Evolutionary conservation across 2,797 vertebrate genomes (phyloP).

Genomic region (Labroides dimidiatus): DNA sequence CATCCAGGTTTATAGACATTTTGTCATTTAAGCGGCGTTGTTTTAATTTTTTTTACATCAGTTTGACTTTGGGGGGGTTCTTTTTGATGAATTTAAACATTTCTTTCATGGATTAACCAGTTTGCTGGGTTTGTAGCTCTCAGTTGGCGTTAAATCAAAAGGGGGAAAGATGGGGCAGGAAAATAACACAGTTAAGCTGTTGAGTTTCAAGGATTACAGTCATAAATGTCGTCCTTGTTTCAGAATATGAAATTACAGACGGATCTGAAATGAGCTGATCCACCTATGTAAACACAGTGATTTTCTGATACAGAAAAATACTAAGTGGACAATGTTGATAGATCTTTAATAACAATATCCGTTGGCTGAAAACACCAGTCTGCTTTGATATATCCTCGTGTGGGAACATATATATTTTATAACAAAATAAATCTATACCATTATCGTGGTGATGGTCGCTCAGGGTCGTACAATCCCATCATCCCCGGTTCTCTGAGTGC

Average conservation of each 20-base stretch:
- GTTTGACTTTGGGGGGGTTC: constrained; percentile 1
- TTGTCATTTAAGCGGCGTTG: constrained; percentile 21
- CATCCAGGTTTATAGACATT: constrained; percentile 33
- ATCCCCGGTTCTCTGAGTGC: constrained; percentile 55
- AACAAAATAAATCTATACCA: constrained; percentile 85
- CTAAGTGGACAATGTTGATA: constrained; percentile 76
- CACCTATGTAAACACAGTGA: constrained; percentile 82
- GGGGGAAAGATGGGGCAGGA: constrained; percentile 16
- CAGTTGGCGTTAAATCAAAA: constrained; percentile 48
- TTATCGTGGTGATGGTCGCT: constrained; percentile 60
- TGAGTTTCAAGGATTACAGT: constrained; percentile 44
- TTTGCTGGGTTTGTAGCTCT: constrained; percentile 48
- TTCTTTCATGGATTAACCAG: constrained; percentile 11
- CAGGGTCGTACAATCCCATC: constrained; percentile 67
- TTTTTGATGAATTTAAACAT: constrained; percentile 9
- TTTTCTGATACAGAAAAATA: constrained; percentile 91
- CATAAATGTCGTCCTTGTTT: constrained; percentile 22
- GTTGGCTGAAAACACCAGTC: constrained; percentile 75
- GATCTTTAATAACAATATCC: constrained; percentile 71
- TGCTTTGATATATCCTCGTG: constrained; percentile 68
- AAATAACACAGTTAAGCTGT: constrained; percentile 31
- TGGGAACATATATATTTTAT: constrained; percentile 78
- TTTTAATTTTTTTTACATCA: constrained; percentile 7
- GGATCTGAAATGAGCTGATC: constrained; percentile 79
- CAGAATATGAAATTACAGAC: constrained; percentile 66